Evolutionary conservation across 2,797 vertebrate genomes (phyloP).

Genomic region (Coreius guichenoti): DNA sequence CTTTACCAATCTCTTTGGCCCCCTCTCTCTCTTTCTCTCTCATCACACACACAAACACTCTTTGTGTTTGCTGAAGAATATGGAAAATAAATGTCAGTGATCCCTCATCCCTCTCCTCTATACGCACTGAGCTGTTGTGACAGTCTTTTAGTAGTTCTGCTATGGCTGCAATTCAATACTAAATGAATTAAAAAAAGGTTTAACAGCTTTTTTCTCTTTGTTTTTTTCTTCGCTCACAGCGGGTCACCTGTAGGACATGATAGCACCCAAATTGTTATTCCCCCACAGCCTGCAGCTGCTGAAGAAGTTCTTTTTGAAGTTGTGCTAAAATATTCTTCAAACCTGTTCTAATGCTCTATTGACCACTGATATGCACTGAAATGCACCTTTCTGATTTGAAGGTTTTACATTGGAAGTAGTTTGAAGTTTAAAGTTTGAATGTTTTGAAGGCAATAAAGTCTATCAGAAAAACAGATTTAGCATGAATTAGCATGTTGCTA

Average conservation of each 20-base stretch:
- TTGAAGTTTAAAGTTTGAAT: no score
- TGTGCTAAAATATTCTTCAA: not conserved
- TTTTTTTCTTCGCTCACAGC: not conserved
- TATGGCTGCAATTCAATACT: slow-evolving; percentile 2
- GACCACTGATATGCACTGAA: not conserved
- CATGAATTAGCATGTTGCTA: no score
- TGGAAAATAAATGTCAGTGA: slow-evolving; percentile 58
- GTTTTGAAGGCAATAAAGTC: no score
- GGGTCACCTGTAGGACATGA: slow-evolving; percentile 33
- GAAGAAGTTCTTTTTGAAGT: not conserved
- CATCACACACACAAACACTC: not conserved
- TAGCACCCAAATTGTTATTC: not conserved
- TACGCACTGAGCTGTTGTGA: slow-evolving; percentile 21
- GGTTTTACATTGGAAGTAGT: no score
- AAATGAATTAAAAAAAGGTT: slow-evolving; percentile 12
- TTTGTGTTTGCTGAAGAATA: slow-evolving; percentile 49
- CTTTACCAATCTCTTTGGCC: slow-evolving; percentile 6
- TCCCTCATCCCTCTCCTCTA: slow-evolving; percentile 1
- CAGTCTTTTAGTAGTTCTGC: slow-evolving; percentile 32
- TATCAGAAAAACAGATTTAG: no score
- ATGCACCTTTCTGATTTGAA: not conserved
- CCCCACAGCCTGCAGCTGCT: not conserved
- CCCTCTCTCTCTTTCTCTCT: not conserved
- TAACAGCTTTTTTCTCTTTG: not conserved
- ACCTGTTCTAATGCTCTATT: not conserved